Evolutionary conservation across 2,113 vertebrate species (phyloP), one percentile per base, ranked within the genome.

Genomic region (Nibea coibor): DNA sequence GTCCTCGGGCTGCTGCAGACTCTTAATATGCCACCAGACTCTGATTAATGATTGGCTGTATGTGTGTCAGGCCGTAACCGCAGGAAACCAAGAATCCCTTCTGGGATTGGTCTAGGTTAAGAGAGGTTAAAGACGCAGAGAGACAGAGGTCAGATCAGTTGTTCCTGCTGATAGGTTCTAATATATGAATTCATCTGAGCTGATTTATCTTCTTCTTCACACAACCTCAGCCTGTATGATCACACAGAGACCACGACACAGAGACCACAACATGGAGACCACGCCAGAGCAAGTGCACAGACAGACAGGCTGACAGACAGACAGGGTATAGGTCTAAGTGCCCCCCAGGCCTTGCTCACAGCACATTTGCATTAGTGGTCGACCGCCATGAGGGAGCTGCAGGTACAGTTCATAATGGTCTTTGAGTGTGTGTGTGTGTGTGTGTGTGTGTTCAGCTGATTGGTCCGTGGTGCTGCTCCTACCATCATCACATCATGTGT

Each of bases 41-140:
- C 87, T 91, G 88, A 92, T 90, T 90, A 88, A 88, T 87, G 83
- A 89, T 90, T 88, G 87, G 83, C 74, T 83, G 79, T 54, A 90
- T 83, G 74, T 92, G 82, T 92, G 91, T 92, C 89, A 90, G 50
- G 83, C 70, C 19, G 61, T 84, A 83, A 87, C 88, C 66, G 79
- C 71, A 4, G 90, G 84, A 88, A 81, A 90, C 84, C 50, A 77
- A 88, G 84, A 62, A 7, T 35, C 75, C 62, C 72, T 82, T 62
- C 53, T 59, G 87, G 84, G 78, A 90, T 39, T 73, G 64, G 65
- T 57, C 0, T 47, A 86, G 79, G 81, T 83, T 71, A 82, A 83
- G 39, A 50, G 77, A 81, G 81, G 87, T 72, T 85, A 89, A 87
- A 83, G 74, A 81, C 19, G 10, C 20, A 35, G 2, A 31, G 26